Evolutionary conservation across 2,888 invertebrate species (phyloP), one percentile per base, ranked within the genome.

Genomic region (Chloroclystis v-ata): DNA sequence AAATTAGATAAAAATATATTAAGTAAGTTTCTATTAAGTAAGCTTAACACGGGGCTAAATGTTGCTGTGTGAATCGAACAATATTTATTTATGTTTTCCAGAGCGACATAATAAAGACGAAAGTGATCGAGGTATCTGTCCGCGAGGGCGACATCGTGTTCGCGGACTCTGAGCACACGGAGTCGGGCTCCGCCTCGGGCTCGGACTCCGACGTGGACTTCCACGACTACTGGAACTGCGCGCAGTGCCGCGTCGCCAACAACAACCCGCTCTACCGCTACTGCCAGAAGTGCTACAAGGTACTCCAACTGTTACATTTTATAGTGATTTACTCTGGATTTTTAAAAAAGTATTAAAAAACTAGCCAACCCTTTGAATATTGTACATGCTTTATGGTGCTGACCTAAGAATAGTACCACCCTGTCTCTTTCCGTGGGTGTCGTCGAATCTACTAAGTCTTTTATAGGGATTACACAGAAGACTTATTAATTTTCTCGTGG

Each of bases 211-310:
- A 91, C 71, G 71, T 90, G 30, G 89, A 89, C 53, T 78, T 78
- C 49, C 81, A 88, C 59, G 92, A 91, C 73, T 92, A 91, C 78
- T 89, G 90, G 89, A 82, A 84, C 44, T 93, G 93, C 71, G 88
- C 90, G 11, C 90, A 90, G 66, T 93, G 93, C 78, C 87, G 84
- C 54, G 87, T 89, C 38, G 72, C 75, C 57, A 90, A 89, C 68
- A 90, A 92, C 72, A 91, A 91, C 80, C 91, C 92, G 28, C 77
- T 89, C 47, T 93, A 90, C 69, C 79, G 91, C 54, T 92, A 90
- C 80, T 93, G 93, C 75, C 90, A 91, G 72, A 91, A 90, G 77
- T 93, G 93, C 71, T 93, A 90, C 73, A 91, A 91, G 91, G 93
- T 92, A 37, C n/a, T n/a, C n/a, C n/a, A n/a, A n/a, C 12, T 26